phyloP scores from a whole-genome alignment of 1,140 invertebrate genomes.

The Halotydeus destructor region DNA sequence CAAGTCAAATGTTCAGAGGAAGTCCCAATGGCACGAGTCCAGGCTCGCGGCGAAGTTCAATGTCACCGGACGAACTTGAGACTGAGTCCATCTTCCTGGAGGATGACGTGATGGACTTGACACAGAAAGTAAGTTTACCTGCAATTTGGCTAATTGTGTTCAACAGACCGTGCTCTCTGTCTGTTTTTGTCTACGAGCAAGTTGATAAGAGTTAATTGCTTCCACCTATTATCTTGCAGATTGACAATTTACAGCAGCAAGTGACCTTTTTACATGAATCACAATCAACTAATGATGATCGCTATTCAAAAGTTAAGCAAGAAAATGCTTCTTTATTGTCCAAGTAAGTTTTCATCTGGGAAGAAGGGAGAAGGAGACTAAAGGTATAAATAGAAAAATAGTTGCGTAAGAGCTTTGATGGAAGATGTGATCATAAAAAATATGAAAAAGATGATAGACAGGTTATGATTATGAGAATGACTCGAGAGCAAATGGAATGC shows the following conservation, averaged over 20 bases:
- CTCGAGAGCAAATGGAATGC: neutral
- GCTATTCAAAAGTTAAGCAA: slow-evolving; percentile 60
- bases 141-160: slow-evolving; percentile 20
- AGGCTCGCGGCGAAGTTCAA: slow-evolving; percentile 71
- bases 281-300: slow-evolving; percentile 57
- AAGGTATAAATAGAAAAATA: neutral
- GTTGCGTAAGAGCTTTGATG: neutral
- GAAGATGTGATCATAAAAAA: neutral
- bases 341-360: slow-evolving; percentile 26
- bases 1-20: slow-evolving; percentile 54
- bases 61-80: slow-evolving; percentile 71
- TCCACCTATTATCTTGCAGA: slow-evolving; percentile 31
- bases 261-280: slow-evolving; percentile 62
- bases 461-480: neutral
- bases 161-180: slow-evolving; percentile 32
- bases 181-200: slow-evolving; percentile 33
- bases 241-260: slow-evolving; percentile 71
- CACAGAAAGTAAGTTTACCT: slow-evolving; percentile 49
- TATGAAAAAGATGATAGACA: neutral
- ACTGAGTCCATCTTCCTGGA: slow-evolving; percentile 60
- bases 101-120: slow-evolving; percentile 72
- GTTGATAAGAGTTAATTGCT: too few species aligned
- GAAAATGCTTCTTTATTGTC: slow-evolving; percentile 73
- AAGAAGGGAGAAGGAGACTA: too few species aligned
- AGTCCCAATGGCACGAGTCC: slow-evolving; percentile 32